Base-by-base conservation (phyloP, 2,888 invertebrate genomes). In the Aromia moschata region DNA sequence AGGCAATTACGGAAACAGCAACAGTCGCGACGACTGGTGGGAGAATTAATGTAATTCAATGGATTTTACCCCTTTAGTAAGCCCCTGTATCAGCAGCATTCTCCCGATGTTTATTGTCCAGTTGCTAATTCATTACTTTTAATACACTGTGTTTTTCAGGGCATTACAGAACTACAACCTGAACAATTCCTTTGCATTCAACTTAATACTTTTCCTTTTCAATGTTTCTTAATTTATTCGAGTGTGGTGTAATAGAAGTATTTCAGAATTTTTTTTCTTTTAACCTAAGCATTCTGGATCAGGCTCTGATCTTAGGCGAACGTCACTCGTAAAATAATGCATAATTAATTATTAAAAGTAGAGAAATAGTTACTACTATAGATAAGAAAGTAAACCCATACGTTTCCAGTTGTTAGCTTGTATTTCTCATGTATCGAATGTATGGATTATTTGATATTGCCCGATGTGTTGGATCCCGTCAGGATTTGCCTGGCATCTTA, bases 11-110 rank as follows among this genome's bases (percentile, higher is more conserved):
- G 76, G 69, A 61, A 70, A 67, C 54, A 62, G 69, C 65, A 74
- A 72, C 61, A 73, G 71, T 64, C 74, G 74, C 49, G 78, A 79
- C 59, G 79, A 80, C 67, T 79, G 79, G 66, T 81, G 78, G 79
- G 77, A 77, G 57, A 76, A 74, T 62, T 74, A 71, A 69, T 62
- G 38, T 30, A 56, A 54, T 43, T 15, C 16, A 47, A 37, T 12
- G 31, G 18, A 38, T 49, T 49, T 49, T 38, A 38, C 30, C 37
- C 16, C 12, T 49, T 41, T 53, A 53, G 31, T 5, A 40, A 40
- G 41, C 54, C 43, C 47, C 43, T 58, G 47, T 58, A 58, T 54
- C 46, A 54, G 46, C 46, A 54, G 46, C 53, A 58, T 58, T 40
- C 41, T 54, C 58, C 43, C 33, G 43, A 53, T 54, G 54, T 52